Evolutionary conservation across 2,797 vertebrate species (phyloP).

Genomic region (Triplophysa yarkandensis): DNA sequence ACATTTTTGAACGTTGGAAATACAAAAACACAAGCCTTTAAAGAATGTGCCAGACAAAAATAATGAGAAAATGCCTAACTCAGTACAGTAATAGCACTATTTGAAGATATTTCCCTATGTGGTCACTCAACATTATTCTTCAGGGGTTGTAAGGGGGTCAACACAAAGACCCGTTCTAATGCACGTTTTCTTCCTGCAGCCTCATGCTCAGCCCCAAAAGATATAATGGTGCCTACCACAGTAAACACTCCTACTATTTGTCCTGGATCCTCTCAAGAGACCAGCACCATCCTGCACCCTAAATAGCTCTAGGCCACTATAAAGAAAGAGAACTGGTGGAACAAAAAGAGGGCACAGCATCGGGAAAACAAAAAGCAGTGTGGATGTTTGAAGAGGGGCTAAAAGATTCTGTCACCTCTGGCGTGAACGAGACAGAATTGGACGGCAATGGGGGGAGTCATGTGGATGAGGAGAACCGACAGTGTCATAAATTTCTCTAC

Average conservation of each 20-base stretch:
- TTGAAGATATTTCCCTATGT: constrained; percentile 8
- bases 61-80: too few species aligned
- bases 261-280: constrained; percentile 47
- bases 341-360: constrained; percentile 50
- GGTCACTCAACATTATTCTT: constrained; percentile 6
- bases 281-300: constrained; percentile 52
- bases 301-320: constrained; percentile 66
- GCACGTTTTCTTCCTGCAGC: constrained; percentile 38
- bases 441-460: neutral
- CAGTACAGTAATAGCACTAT: neutral
- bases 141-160: constrained; percentile 11
- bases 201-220: constrained; percentile 47
- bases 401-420: constrained; percentile 72
- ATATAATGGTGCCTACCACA: constrained; percentile 43
- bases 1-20: neutral
- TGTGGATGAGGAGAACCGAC: constrained; percentile 28
- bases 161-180: constrained; percentile 25
- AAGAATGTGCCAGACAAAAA: neutral
- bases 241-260: constrained; percentile 59
- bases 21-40: neutral
- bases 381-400: constrained; percentile 61
- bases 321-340: constrained; percentile 58
- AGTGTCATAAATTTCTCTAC: constrained; percentile 63
- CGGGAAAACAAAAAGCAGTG: constrained; percentile 47
- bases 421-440: constrained; percentile 50